Percentiles rank a stretch among this genome's conserved stretches.
phyloP scores from a whole-genome alignment of 2,113 vertebrate species.

The Craseonycteris thonglongyai region DNA sequence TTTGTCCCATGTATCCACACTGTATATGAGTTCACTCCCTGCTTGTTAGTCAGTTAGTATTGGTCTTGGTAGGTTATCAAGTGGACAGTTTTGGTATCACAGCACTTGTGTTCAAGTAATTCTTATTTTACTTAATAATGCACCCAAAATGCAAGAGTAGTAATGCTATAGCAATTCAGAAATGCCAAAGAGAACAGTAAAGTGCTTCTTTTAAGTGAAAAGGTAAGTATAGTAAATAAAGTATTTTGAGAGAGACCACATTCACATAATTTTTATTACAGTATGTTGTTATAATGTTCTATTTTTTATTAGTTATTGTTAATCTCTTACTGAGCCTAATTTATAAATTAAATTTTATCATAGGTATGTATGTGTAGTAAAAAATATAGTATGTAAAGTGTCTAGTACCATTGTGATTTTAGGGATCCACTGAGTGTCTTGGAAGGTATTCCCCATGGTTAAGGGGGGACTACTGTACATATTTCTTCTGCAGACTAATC shows the following conservation, averaged over 20 bases:
- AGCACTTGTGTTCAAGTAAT: background rate
- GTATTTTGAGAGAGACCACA: background rate
- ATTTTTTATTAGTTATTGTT: background rate
- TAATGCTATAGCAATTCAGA: too few species aligned
- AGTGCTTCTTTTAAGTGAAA: background rate
- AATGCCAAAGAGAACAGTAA: background rate
- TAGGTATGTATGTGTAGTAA: background rate
- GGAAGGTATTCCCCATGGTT: background rate
- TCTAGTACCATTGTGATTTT: background rate
- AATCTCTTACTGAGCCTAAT: background rate
- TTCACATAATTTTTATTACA: background rate
- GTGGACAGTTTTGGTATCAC: background rate
- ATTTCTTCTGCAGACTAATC: background rate
- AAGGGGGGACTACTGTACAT: background rate
- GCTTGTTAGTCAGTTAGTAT: background rate
- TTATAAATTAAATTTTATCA: background rate
- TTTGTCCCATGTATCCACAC: background rate
- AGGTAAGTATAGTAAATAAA: background rate
- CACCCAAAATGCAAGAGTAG: background rate
- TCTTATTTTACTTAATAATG: background rate
- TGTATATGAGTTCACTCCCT: background rate
- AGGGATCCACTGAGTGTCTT: background rate
- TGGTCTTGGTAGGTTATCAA: background rate
- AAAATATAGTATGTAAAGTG: background rate
- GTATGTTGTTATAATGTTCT: background rate